Percentiles rank a stretch among this genome's conserved stretches.
Evolutionary conservation across 2,113 vertebrate genomes (phyloP).

Genomic region (Odocoileus virginianus): DNA sequence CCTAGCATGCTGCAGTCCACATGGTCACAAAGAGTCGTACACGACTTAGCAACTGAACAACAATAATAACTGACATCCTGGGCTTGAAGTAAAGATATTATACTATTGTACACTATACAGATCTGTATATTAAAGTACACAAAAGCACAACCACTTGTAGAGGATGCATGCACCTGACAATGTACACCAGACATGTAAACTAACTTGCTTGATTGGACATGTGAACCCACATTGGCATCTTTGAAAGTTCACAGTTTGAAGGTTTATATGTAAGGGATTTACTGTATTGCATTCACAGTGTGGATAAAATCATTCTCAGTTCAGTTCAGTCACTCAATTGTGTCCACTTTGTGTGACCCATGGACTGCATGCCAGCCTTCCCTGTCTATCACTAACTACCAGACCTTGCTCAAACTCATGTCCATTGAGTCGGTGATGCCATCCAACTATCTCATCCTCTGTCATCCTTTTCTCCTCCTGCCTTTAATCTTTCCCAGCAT

Average conservation of each 20-base stretch:
- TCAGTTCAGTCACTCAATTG: background rate
- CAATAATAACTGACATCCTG: background rate
- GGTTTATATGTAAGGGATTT: background rate
- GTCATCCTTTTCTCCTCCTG: background rate
- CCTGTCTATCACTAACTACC: background rate
- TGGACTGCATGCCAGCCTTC: background rate
- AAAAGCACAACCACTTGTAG: background rate
- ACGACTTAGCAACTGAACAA: background rate
- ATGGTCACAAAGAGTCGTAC: background rate
- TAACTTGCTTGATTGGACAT: background rate
- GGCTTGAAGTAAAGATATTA: background rate
- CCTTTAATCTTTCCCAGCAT: background rate
- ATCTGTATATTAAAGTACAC: background rate
- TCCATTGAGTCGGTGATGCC: background rate
- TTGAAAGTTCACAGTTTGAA: background rate
- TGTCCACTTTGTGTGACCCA: background rate
- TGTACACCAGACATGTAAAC: background rate
- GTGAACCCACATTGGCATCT: background rate
- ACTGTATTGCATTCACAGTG: background rate
- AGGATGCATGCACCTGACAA: background rate
- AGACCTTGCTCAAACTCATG: background rate
- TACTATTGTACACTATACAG: background rate
- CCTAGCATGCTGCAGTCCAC: background rate
- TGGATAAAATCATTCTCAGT: background rate
- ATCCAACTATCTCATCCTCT: background rate